Base-by-base conservation (phyloP, 2,113 vertebrate genomes). In the Vidua macroura region DNA sequence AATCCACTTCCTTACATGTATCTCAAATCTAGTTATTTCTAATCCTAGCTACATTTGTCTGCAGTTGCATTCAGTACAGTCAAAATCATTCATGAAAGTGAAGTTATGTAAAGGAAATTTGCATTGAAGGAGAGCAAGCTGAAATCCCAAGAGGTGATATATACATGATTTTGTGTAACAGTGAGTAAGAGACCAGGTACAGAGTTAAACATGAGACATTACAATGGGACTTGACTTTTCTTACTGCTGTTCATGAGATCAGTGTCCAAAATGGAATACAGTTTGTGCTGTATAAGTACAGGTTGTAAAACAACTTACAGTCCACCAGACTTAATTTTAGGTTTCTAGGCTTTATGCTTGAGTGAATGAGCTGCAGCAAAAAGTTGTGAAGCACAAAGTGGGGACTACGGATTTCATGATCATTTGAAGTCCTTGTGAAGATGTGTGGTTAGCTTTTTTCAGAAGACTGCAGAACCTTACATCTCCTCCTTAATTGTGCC, bases 21-120 rank as follows among this genome's bases (percentile, higher is more conserved):
- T 63, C 39, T 85, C n/a, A 52, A 68, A 58, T 39, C 15, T 62
- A 62, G 12, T 85, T 87, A n/a, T 76, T 87, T 67, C n/a, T 75
- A 44, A 56, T 56, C 11, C 22, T 46, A 62, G n/a, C 41, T 94
- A 13, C 11, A 1, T 67, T 76, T 79, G 39, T 92, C 39, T 52
- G 21, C 70, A 43, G 6, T 69, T 75, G 2, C 1, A 2, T 64
- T 92, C 58, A 39, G 11, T 35, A 17, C n/a, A 15, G 21, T 49
- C 0, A 0, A 74, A 80, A 67, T 22, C 0, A 0, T 48, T 44
- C 4, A 8, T 56, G 22, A 46, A 51, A 89, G 15, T 59, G n/a
- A 41, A 87, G 17, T 51, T 49, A 11, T 44, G 23, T 22, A 27
- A 64, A 49, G 35, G 52, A 84, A 88, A 62, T 22, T 21, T 13